These are phyloP conservation scores for Lagopus muta DNA, from an alignment of 2,113 vertebrate genomes.

Conservation along the genomic window DNA sequence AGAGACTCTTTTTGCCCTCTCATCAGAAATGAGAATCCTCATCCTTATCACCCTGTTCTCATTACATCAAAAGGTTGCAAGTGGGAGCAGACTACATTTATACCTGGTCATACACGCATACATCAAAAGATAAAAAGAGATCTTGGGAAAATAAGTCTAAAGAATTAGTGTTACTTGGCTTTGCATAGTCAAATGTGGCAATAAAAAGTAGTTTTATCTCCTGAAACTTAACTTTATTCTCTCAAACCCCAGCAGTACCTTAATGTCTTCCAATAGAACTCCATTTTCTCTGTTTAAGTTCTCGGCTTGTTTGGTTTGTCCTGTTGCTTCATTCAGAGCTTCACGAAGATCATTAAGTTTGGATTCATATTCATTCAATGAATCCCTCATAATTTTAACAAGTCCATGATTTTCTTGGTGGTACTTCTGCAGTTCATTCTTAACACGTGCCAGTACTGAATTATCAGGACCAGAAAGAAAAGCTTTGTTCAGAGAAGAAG, in stretches of 20 bases:
- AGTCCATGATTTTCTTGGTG: slow-evolving; percentile 78
- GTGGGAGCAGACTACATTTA: neutral
- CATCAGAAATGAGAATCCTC: neutral
- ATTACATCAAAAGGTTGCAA: neutral
- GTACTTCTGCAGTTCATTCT: slow-evolving; percentile 79
- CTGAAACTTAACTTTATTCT: neutral
- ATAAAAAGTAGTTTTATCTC: neutral
- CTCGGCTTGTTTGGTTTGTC: slow-evolving; percentile 83
- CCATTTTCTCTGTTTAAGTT: slow-evolving; percentile 84
- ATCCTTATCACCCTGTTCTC: neutral
- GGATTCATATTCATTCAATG: slow-evolving; percentile 81
- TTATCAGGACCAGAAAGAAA: slow-evolving; percentile 12
- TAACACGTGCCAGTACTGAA: slow-evolving; percentile 86
- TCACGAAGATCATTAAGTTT: slow-evolving; percentile 86
- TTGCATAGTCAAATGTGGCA: neutral
- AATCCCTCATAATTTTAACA: slow-evolving; percentile 76
- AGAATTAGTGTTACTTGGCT: neutral
- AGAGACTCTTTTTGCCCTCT: neutral
- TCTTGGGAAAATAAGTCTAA: neutral
- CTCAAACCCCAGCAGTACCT: slow-evolving; percentile 74
- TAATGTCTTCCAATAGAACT: slow-evolving; percentile 76
- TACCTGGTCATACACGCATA: neutral
- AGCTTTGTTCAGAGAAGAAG: neutral
- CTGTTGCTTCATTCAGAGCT: slow-evolving; percentile 77
- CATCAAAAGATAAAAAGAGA: neutral